Conservation (phyloP, 2,797 vertebrate species). For the Phylloscopus collybita region DNA sequence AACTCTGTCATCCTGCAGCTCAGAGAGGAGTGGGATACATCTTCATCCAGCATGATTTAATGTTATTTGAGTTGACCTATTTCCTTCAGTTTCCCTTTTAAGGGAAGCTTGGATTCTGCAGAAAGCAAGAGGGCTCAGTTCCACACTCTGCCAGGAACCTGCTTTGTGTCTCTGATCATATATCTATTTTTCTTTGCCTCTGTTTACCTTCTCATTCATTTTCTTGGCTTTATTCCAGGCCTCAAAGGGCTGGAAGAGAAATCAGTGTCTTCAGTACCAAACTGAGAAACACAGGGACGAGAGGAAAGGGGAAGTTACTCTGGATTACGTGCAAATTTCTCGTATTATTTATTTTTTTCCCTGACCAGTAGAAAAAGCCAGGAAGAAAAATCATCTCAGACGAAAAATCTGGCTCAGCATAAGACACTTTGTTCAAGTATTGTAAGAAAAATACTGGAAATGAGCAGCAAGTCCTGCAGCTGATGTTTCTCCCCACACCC, state of each 20-base stretch:
- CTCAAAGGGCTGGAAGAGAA: not conserved
- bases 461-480: not conserved
- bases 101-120: conserved; percentile 16
- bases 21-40: not conserved
- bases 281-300: not conserved
- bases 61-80: conserved; percentile 39
- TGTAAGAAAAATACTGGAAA: not conserved
- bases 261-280: not conserved
- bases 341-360: not conserved
- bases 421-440: not conserved
- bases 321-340: not conserved
- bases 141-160: not conserved
- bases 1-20: not conserved
- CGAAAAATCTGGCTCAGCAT: not conserved
- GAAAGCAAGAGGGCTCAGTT: not conserved
- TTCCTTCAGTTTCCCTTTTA: conserved; percentile 56
- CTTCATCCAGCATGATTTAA: conserved; percentile 20
- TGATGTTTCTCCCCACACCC: not conserved
- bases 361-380: not conserved
- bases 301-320: not conserved
- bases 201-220: conserved; percentile 38
- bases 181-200: conserved; percentile 12
- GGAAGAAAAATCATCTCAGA: not conserved
- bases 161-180: conserved; percentile 8
- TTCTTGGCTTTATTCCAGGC: not conserved